Conservation (phyloP, 2,888 invertebrate species). For the Macrophya alboannulata region DNA sequence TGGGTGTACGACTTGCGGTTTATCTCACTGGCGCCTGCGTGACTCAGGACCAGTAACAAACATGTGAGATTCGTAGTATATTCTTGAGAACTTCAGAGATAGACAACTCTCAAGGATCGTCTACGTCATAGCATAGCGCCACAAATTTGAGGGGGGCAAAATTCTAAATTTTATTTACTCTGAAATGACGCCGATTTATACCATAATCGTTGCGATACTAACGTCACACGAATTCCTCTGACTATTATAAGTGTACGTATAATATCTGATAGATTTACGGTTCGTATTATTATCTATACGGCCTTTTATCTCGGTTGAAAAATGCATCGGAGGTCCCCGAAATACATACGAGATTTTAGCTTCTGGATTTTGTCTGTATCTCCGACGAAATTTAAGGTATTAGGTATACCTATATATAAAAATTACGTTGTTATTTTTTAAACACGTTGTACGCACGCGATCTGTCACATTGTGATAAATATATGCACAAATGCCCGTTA, state of each 20-base stretch:
- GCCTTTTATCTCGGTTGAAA: background rate
- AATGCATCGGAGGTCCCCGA: background rate
- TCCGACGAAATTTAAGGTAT: background rate
- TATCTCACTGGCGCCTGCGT: constrained; percentile 10
- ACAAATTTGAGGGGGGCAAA: background rate
- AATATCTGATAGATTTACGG: background rate
- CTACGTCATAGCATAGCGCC: background rate
- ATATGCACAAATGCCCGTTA: background rate
- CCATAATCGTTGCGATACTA: background rate
- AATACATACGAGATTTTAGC: background rate
- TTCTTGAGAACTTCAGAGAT: background rate
- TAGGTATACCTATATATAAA: background rate
- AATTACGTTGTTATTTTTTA: background rate
- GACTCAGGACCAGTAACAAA: background rate
- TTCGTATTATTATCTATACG: background rate
- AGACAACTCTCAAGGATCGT: background rate
- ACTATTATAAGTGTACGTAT: background rate
- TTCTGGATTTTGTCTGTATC: background rate
- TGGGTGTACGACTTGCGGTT: background rate
- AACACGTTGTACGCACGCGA: constrained; percentile 33
- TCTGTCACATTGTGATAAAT: constrained; percentile 16
- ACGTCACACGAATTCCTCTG: background rate
- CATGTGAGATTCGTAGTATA: background rate
- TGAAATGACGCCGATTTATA: background rate
- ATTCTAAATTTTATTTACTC: background rate